A percentile compares a stretch with the other conserved stretches of the same genome.
Evolutionary conservation across 2,113 vertebrate genomes (phyloP).

Genomic region (Glareola pratincola): DNA sequence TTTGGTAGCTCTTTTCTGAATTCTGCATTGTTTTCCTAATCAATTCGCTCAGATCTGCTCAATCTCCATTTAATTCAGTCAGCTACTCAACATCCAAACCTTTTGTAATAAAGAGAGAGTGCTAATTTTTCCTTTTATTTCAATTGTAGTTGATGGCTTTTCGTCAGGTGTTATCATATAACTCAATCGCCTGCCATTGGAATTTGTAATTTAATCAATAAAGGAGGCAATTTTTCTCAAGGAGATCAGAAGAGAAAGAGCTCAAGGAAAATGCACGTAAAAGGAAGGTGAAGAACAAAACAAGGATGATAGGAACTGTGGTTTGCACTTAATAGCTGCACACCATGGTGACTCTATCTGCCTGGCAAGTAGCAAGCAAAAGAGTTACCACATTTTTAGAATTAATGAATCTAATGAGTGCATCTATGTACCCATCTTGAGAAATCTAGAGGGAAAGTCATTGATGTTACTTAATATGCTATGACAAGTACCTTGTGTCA

Average conservation of each 20-base stretch:
- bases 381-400: neutral
- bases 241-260: constrained; percentile 10
- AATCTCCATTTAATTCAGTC: constrained; percentile 50
- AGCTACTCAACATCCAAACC: constrained; percentile 37
- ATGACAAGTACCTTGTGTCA: neutral
- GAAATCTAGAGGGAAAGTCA: neutral
- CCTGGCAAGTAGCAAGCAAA: neutral
- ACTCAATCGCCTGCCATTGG: constrained; percentile 16
- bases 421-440: neutral
- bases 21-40: constrained; percentile 23
- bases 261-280: constrained; percentile 10
- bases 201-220: constrained; percentile 68
- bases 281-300: neutral
- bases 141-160: constrained; percentile 40
- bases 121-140: constrained; percentile 60
- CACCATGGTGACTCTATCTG: neutral
- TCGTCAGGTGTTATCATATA: constrained; percentile 16
- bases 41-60: constrained; percentile 32
- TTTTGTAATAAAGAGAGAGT: constrained; percentile 41
- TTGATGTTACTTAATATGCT: neutral
- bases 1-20: neutral
- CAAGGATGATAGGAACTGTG: neutral
- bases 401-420: neutral
- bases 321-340: neutral
- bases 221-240: constrained; percentile 25